Conservation (phyloP, 1,140 invertebrate species). For the Polyergus mexicanus region DNA sequence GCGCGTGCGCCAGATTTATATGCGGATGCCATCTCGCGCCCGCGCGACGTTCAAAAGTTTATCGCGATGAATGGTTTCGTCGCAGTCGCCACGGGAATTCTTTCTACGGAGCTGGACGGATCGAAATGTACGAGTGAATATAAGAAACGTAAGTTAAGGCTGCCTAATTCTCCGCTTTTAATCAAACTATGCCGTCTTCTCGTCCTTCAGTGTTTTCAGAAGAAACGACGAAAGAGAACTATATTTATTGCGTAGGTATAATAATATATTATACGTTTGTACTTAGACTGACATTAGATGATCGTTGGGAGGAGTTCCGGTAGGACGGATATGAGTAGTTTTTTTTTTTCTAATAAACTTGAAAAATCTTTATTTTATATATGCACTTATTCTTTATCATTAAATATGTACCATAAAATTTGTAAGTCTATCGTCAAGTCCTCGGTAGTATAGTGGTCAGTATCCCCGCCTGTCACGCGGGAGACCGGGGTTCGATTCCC, state of each 20-base stretch:
- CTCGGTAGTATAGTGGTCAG: conserved; percentile 72
- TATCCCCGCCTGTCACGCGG: conserved; percentile 73
- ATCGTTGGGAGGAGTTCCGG: too few species aligned
- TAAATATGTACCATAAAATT: neutral
- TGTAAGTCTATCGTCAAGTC: neutral
- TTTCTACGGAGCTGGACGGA: neutral
- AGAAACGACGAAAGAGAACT: neutral
- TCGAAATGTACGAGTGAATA: neutral
- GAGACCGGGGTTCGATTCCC: conserved; percentile 73
- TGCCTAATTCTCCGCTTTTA: neutral
- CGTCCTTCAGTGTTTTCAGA: too few species aligned
- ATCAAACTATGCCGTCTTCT: neutral
- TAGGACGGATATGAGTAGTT: too few species aligned
- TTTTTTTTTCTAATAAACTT: too few species aligned
- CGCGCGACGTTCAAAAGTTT: neutral
- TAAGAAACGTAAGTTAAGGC: neutral
- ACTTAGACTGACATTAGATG: too few species aligned
- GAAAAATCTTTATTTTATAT: neutral
- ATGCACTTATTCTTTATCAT: fast-evolving
- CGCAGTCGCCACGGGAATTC: neutral
- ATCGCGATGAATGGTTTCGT: neutral
- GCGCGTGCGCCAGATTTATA: conserved; percentile 60
- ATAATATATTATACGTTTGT: too few species aligned
- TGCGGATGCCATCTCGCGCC: neutral
- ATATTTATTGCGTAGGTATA: too few species aligned